Percentiles rank a stretch among this genome's conserved stretches.
phyloP scores from a whole-genome alignment of 2,797 vertebrate genomes.

The Silurus lanzhouensis region DNA sequence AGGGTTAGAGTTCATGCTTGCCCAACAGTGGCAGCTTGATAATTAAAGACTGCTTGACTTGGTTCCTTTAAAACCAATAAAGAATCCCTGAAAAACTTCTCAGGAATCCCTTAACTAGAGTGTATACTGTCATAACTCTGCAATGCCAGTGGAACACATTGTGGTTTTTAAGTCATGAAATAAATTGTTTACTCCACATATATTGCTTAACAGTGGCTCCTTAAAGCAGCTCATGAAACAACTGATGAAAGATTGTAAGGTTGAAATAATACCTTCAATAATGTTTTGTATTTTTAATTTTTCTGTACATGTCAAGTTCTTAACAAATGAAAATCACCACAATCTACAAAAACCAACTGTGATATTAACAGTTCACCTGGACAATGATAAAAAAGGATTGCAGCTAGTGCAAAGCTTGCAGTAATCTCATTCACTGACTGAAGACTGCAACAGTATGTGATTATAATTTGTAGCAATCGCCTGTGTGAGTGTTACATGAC shows the following conservation, averaged over 20 bases:
- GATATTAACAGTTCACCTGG: constrained; percentile 8
- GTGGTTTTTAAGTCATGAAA: background rate
- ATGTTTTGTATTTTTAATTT: constrained; percentile 60
- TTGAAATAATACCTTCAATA: background rate
- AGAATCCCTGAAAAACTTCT: background rate
- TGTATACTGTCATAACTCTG: background rate
- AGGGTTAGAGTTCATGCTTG: no score
- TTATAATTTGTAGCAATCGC: constrained; percentile 42
- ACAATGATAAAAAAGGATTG: constrained; percentile 21
- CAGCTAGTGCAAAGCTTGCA: constrained; percentile 32
- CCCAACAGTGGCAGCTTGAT: no score
- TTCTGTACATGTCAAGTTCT: constrained; percentile 48
- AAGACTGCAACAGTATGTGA: constrained; percentile 34
- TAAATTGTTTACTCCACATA: no score
- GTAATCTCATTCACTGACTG: constrained; percentile 53
- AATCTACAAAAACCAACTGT: constrained; percentile 29
- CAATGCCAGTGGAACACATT: background rate
- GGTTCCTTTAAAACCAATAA: background rate
- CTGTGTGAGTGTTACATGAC: constrained; percentile 46
- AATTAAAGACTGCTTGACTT: no score
- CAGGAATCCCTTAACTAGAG: background rate
- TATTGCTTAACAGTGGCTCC: background rate
- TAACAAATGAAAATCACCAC: background rate
- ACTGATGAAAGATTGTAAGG: background rate
- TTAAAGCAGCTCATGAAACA: background rate